Conservation (phyloP, 2,113 vertebrate species). For the Opisthocomus hoazin region DNA sequence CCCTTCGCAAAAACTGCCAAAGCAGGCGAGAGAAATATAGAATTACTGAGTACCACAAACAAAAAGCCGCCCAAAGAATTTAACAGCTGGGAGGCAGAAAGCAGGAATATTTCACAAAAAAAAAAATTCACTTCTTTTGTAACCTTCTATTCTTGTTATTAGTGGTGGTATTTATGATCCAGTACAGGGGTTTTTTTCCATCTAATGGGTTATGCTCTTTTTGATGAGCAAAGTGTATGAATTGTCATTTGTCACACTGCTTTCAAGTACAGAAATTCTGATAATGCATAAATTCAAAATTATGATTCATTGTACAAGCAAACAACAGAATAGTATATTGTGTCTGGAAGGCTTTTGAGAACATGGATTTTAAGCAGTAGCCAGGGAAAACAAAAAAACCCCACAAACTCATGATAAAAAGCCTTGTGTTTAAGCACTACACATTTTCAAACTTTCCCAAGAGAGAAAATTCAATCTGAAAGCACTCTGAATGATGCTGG, state of each 20-base stretch:
- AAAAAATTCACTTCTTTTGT: neutral
- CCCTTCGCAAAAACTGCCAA: neutral
- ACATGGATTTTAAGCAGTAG: neutral
- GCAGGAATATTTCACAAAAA: neutral
- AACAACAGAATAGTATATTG: neutral
- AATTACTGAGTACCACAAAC: neutral
- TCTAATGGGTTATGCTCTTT: neutral
- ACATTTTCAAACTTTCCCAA: neutral
- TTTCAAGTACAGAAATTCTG: neutral
- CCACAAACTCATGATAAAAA: neutral
- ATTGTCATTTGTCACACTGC: neutral
- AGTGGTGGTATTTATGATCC: neutral
- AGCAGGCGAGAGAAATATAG: neutral
- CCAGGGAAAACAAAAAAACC: neutral
- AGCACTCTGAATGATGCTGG: neutral
- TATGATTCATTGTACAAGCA: neutral
- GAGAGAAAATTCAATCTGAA: neutral
- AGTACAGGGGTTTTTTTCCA: neutral
- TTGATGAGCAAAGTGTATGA: neutral
- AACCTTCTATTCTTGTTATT: neutral
- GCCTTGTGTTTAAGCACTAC: neutral
- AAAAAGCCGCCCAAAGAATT: neutral
- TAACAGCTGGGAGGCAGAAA: neutral
- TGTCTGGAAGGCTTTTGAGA: neutral
- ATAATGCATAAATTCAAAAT: neutral